phyloP scores from a whole-genome alignment of 1,140 invertebrate species.

The Rhynchophorus ferrugineus region DNA sequence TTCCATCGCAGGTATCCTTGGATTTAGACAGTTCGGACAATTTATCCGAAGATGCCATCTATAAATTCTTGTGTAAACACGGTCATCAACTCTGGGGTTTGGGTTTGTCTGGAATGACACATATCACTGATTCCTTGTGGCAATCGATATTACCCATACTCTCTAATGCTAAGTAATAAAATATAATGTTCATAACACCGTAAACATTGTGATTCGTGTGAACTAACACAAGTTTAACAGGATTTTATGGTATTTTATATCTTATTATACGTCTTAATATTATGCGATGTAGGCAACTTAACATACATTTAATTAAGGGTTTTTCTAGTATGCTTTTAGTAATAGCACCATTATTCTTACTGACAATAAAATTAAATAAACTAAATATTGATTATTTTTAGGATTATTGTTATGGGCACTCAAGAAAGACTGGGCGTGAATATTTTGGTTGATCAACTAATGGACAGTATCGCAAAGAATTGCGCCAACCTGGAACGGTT shows the following conservation, averaged over 20 bases:
- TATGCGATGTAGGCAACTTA: no score
- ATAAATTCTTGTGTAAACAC: constrained; percentile 83
- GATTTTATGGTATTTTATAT: no score
- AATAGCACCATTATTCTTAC: no score
- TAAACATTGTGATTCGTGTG: no score
- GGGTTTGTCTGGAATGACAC: constrained; percentile 89
- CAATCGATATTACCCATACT: constrained; percentile 83
- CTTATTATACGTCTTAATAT: no score
- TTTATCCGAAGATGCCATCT: constrained; percentile 83
- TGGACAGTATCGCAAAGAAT: constrained; percentile 94
- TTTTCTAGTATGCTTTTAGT: no score
- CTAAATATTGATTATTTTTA: no score
- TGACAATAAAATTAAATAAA: no score
- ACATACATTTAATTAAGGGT: no score
- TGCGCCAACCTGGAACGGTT: constrained; percentile 82
- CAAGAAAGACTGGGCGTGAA: constrained; percentile 92
- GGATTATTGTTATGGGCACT: constrained; percentile 95
- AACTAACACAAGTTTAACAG: no score
- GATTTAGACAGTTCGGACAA: constrained; percentile 95
- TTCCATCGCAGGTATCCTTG: constrained; percentile 61
- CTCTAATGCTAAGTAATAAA: constrained; percentile 81
- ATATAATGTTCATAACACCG: no score
- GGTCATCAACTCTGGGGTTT: constrained; percentile 84
- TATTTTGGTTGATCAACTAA: constrained; percentile 93
- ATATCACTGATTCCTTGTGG: constrained; percentile 97